These are phyloP conservation scores for Vidua chalybeata DNA, from an alignment of 2,113 vertebrate genomes.

Conservation along the genomic window DNA sequence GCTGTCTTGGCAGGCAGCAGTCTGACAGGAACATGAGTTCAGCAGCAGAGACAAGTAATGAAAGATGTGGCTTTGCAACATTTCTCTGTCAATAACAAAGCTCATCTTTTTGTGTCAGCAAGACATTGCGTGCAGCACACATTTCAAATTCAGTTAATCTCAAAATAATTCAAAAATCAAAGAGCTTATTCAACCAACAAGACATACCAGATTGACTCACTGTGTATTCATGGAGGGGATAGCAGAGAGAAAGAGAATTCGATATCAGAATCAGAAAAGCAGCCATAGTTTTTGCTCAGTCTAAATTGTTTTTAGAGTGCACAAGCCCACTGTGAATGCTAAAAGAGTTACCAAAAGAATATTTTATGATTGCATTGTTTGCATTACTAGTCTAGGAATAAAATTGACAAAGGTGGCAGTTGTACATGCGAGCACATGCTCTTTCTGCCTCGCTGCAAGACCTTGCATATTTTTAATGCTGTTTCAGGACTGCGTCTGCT, in stretches of 20 bases:
- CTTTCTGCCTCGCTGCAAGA: background rate
- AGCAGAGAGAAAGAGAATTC: constrained; percentile 61
- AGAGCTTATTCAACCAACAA: constrained; percentile 80
- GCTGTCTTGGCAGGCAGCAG: constrained; percentile 16
- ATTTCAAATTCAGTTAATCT: constrained; percentile 84
- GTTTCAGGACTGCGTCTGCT: background rate
- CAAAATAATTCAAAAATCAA: constrained; percentile 83
- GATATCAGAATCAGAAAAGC: constrained; percentile 70
- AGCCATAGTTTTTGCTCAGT: constrained; percentile 54
- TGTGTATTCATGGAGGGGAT: constrained; percentile 69
- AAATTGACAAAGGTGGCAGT: background rate
- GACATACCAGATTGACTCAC: constrained; percentile 73
- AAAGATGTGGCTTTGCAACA: constrained; percentile 71
- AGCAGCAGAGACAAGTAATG: constrained; percentile 39
- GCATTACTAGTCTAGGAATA: constrained; percentile 51
- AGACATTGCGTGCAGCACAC: constrained; percentile 70
- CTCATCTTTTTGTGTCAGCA: constrained; percentile 76
- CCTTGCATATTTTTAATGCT: background rate
- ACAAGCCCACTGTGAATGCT: constrained; percentile 60
- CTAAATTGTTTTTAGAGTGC: constrained; percentile 74
- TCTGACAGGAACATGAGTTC: constrained; percentile 43
- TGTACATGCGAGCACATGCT: background rate
- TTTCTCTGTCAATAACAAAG: constrained; percentile 76
- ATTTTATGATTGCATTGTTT: constrained; percentile 58
- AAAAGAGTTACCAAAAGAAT: constrained; percentile 55